Evolutionary conservation across 2,888 invertebrate species (phyloP).

Genomic region (Nasonovia ribisnigri): DNA sequence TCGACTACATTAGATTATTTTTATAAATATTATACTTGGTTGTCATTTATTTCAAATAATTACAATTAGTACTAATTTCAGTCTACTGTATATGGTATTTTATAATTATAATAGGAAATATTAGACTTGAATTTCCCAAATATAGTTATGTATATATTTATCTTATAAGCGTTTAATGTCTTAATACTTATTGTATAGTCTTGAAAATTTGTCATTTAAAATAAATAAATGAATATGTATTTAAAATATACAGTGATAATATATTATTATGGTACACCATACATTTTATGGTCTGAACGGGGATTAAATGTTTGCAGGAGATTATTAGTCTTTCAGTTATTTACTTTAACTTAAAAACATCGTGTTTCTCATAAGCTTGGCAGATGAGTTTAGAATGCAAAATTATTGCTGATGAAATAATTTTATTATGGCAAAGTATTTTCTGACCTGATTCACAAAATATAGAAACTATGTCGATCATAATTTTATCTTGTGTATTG

Average conservation of each 20-base stretch:
- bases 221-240: neutral
- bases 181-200: neutral
- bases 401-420: neutral
- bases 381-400: neutral
- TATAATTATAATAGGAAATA: neutral
- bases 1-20: too few relatives aligned
- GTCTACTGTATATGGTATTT: neutral
- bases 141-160: neutral
- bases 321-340: neutral
- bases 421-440: neutral
- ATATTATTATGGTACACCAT: neutral
- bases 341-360: neutral
- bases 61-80: neutral
- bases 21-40: too few relatives aligned
- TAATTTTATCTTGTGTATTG: neutral
- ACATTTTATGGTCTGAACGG: neutral
- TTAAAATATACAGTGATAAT: neutral
- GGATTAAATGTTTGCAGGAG: neutral
- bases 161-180: neutral
- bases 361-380: neutral
- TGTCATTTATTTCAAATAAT: too few relatives aligned
- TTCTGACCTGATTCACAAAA: neutral
- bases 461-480: neutral
- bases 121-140: neutral
- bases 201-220: neutral